phyloP scores from a whole-genome alignment of 2,888 invertebrate species.

The Drosophila maculinotata region DNA sequence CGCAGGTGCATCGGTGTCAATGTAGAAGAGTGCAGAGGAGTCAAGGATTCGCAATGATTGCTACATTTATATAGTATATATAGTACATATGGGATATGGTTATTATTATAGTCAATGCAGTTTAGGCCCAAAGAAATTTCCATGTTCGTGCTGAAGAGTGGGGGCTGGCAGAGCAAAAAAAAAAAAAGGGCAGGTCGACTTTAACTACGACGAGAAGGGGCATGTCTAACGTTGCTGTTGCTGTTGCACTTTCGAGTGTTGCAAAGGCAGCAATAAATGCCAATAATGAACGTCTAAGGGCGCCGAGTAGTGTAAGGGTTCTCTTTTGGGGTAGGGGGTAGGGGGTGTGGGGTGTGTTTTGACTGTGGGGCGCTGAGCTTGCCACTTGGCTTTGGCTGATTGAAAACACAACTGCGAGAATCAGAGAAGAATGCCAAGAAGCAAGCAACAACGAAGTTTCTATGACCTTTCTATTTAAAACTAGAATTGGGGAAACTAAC shows the following conservation, averaged over 20 bases:
- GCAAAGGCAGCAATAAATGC: slow-evolving; percentile 66
- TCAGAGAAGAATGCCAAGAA: slow-evolving; percentile 18
- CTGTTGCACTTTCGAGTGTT: slow-evolving; percentile 72
- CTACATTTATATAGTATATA: slow-evolving; percentile 52
- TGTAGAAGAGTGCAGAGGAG: slow-evolving; percentile 96
- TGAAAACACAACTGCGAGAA: slow-evolving; percentile 60
- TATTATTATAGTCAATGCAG: slow-evolving; percentile 51
- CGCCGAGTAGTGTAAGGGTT: slow-evolving; percentile 21
- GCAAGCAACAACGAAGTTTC: background rate
- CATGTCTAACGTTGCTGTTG: slow-evolving; percentile 42
- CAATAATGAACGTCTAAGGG: slow-evolving; percentile 77
- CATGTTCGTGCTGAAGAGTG: slow-evolving; percentile 46
- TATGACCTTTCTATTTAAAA: slow-evolving; percentile 13
- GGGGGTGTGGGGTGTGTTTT: background rate
- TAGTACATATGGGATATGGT: slow-evolving; percentile 19
- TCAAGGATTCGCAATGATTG: slow-evolving; percentile 89
- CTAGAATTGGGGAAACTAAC: background rate
- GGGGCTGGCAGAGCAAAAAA: slow-evolving; percentile 2
- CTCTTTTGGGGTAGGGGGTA: background rate
- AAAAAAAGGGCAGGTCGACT: slow-evolving; percentile 9
- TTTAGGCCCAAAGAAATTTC: slow-evolving; percentile 57
- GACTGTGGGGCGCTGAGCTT: slow-evolving; percentile 11
- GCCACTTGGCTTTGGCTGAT: slow-evolving; percentile 67
- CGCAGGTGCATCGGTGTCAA: slow-evolving; percentile 99
- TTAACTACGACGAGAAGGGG: slow-evolving; percentile 7